Evolutionary conservation across 2,113 vertebrate species (phyloP), one percentile per base, ranked within the genome.

Genomic region (Notothenia rossii): DNA sequence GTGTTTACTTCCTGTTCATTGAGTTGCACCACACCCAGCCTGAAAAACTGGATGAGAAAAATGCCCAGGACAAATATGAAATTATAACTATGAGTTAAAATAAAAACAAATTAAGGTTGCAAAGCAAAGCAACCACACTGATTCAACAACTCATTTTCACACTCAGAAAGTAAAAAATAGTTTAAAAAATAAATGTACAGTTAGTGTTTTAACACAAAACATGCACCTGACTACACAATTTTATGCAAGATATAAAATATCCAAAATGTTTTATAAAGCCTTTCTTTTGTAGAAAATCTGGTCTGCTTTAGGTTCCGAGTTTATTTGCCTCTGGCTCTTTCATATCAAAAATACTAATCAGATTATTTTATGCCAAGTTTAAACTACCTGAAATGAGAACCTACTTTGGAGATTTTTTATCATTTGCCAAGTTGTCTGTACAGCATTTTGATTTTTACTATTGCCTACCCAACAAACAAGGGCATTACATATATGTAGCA

Each of bases 11-110:
- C 7, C 77, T 97, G 45, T 89, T 96, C 81, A 97, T 99, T 50
- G 96, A 98, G 91, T 81, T 98, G n/a, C 98, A 99, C 85, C 98
- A 98, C 17, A 20, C 87, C 0, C 92, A 95, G 15, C 81, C 87
- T 0, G 79, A 72, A 22, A 89, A 81, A 84, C 88, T 91, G 69
- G 91, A 92, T 12, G 88, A 95, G 43, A 94, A 93, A 49, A 95
- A 94, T 0, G 11, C 85, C 5, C 92, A 89, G 64, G 95, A 97
- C 53, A 98, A 99, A 91, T 95, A 97, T 1, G 97, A 98, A 90
- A 95, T 98, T 33, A 93, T 95, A 61, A 95, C 93, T 22, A 79
- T 95, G 72, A 95, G 92, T 90, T 96, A 95, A 87, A 81, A 53
- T 25, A 20, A 45, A 36, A 5, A 72, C 29, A 5, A 72, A 36